Percentiles rank a stretch among this genome's conserved stretches.
Conservation (phyloP, 2,888 invertebrate species). For the Acanthopleura granulata region DNA sequence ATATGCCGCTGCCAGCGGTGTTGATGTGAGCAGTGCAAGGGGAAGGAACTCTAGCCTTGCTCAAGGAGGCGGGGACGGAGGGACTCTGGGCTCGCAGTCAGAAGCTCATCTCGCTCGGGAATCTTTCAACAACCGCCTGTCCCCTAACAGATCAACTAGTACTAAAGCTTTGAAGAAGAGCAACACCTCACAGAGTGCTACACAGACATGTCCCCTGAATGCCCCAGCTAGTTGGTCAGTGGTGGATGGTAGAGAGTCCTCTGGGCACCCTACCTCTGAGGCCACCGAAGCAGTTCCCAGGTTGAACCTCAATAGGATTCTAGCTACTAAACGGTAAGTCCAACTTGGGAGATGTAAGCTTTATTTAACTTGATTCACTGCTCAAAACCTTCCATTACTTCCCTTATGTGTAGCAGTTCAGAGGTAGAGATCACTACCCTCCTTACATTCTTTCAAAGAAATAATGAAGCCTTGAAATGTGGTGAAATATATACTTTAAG, state of each 20-base stretch:
- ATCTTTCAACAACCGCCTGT: background rate
- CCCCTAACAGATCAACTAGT: background rate
- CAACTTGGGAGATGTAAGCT: no score
- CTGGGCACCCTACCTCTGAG: background rate
- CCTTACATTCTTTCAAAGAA: no score
- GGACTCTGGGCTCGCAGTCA: background rate
- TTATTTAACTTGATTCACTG: no score
- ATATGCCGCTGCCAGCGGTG: background rate
- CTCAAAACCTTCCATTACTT: no score
- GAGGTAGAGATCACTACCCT: no score
- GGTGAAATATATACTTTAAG: no score
- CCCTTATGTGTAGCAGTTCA: no score
- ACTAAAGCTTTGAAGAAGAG: background rate
- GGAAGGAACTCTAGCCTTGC: background rate
- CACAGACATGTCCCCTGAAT: background rate
- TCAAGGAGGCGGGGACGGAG: background rate
- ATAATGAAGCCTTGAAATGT: no score
- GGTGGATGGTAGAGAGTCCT: background rate
- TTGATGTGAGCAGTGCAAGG: background rate
- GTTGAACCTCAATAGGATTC: background rate
- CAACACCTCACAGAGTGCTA: background rate
- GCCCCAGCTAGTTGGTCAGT: slow-evolving; percentile 17
- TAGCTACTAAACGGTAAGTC: background rate
- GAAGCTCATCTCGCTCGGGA: background rate
- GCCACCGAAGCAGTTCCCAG: background rate